phyloP scores from a whole-genome alignment of 2,113 vertebrate genomes.

The Heterotilapia buettikoferi region DNA sequence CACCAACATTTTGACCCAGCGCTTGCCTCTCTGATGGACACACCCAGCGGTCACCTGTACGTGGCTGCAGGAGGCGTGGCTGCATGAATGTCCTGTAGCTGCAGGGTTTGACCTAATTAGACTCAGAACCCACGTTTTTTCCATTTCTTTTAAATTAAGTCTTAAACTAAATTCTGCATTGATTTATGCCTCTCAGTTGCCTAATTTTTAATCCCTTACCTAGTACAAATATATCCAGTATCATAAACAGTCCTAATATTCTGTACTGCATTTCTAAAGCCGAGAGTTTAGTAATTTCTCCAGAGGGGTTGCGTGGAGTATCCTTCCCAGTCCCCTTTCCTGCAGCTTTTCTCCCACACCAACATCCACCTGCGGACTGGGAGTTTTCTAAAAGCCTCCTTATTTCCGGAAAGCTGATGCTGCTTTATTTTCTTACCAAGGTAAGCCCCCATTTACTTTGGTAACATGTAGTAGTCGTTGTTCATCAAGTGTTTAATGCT shows the following conservation, averaged over 20 bases:
- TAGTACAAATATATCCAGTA: rapidly evolving
- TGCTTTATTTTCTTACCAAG: not conserved
- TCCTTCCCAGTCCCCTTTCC: not conserved
- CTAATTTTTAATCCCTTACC: not conserved
- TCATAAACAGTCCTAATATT: rapidly evolving
- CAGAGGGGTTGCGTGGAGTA: not conserved
- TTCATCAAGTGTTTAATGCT: not conserved
- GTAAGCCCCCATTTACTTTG: not conserved
- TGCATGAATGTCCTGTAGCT: rapidly evolving
- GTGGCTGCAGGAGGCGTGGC: not conserved
- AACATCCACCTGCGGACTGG: rapidly evolving
- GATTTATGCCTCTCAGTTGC: not conserved
- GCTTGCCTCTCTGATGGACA: not conserved
- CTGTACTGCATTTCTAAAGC: not conserved
- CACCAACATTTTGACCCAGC: not conserved
- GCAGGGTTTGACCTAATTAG: rapidly evolving
- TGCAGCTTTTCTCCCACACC: not conserved
- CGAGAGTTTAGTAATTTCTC: not conserved
- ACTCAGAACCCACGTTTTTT: not conserved
- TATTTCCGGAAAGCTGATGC: not conserved
- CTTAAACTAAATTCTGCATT: not conserved
- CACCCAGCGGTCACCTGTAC: rapidly evolving
- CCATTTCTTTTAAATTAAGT: not conserved
- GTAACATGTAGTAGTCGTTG: not conserved
- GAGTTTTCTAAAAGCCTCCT: rapidly evolving